These are phyloP conservation scores for Premnoplex brunnescens DNA, from an alignment of 2,797 vertebrate genomes.

Conservation along the genomic window DNA sequence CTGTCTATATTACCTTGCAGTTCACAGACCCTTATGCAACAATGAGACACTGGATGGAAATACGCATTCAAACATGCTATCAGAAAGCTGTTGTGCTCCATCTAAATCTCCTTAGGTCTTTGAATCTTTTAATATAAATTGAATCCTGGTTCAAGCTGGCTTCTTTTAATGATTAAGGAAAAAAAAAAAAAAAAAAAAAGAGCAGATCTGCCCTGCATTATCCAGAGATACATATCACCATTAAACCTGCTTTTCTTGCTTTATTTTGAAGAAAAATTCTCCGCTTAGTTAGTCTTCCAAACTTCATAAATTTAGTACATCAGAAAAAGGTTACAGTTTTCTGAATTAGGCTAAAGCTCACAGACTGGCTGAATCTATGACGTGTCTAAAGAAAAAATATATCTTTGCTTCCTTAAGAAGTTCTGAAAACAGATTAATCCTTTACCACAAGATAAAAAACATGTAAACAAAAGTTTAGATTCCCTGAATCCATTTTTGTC, in stretches of 20 bases:
- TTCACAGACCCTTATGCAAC: background rate
- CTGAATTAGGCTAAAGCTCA: background rate
- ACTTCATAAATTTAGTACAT: background rate
- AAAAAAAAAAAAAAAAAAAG: accelerated
- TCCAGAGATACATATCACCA: background rate
- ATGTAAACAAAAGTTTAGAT: background rate
- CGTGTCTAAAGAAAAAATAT: background rate
- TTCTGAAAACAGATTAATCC: background rate
- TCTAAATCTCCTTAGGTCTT: background rate
- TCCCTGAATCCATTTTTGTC: background rate
- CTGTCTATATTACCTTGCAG: background rate
- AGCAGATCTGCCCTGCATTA: background rate
- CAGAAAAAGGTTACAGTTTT: background rate
- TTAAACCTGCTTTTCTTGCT: background rate
- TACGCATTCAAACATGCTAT: background rate
- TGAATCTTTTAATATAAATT: background rate
- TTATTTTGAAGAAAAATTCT: background rate
- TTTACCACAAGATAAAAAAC: background rate
- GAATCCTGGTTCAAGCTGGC: background rate
- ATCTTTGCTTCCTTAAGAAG: background rate
- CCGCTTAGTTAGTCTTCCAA: background rate
- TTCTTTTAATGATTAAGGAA: background rate
- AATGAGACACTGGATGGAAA: background rate
- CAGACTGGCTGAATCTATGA: background rate
- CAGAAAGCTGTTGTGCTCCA: background rate